A percentile compares a stretch with the other conserved stretches of the same genome.
These are phyloP conservation scores for Melipona bicolor DNA, from an alignment of 2,888 invertebrate species.

Conservation along the genomic window DNA sequence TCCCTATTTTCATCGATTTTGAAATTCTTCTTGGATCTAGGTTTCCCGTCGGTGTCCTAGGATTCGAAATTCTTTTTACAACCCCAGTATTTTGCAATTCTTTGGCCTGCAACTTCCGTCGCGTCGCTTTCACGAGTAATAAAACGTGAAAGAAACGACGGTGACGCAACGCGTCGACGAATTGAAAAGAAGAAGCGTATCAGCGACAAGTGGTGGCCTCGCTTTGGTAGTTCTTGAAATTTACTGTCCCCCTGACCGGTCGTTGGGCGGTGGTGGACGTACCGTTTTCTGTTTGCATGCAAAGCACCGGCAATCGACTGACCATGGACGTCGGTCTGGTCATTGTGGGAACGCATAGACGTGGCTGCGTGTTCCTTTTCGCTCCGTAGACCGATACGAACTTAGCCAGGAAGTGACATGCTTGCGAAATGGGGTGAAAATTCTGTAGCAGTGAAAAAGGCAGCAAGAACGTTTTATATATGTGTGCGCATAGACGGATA, in stretches of 20 bases:
- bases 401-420: constrained; percentile 71
- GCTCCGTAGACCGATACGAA: constrained; percentile 68
- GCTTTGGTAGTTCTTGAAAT: constrained; percentile 68
- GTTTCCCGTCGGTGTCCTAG: no score
- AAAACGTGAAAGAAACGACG: not conserved
- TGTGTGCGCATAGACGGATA: constrained; percentile 1
- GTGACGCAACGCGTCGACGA: constrained; percentile 33
- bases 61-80: no score
- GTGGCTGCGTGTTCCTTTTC: constrained; percentile 58
- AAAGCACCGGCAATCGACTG: constrained; percentile 72
- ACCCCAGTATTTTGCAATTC: not conserved
- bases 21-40: no score
- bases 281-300: constrained; percentile 73
- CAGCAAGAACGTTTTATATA: constrained; percentile 31
- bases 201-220: constrained; percentile 55
- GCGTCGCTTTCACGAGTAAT: not conserved
- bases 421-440: constrained; percentile 76
- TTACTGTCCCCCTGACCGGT: constrained; percentile 63
- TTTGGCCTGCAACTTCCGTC: no score
- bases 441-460: constrained; percentile 64
- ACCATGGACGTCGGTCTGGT: constrained; percentile 62
- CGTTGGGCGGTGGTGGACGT: constrained; percentile 56
- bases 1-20: no score
- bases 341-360: constrained; percentile 65
- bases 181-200: constrained; percentile 32